phyloP scores from a whole-genome alignment of 2,888 invertebrate genomes.

The Synergus umbraculus region DNA sequence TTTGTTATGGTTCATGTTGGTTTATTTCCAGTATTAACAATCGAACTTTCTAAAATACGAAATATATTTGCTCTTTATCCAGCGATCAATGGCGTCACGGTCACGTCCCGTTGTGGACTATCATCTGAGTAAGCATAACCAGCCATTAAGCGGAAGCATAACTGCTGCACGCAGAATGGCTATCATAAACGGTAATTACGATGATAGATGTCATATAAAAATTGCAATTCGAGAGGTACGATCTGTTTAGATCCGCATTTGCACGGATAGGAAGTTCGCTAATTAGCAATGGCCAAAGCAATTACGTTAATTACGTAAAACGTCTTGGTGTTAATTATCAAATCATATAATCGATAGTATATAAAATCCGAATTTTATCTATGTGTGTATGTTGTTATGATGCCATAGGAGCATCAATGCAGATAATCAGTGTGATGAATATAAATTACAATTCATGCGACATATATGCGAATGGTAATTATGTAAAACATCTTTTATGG shows the following conservation, averaged over 20 bases:
- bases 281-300: slow-evolving; percentile 30
- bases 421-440: not conserved
- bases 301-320: slow-evolving; percentile 30
- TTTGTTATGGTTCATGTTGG: not conserved
- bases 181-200: slow-evolving; percentile 30
- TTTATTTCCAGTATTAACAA: not conserved
- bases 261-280: slow-evolving; percentile 33
- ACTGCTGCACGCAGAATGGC: slow-evolving; percentile 14
- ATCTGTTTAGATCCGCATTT: slow-evolving; percentile 22
- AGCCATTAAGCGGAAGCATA: slow-evolving; percentile 16
- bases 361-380: slow-evolving; percentile 20
- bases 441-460: too few relatives aligned
- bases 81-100: not conserved
- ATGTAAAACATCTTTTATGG: not conserved
- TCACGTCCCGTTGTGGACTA: not conserved
- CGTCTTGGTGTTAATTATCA: slow-evolving; percentile 30
- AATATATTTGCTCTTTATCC: slow-evolving; percentile 13
- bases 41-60: not conserved
- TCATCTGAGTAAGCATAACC: slow-evolving; percentile 25
- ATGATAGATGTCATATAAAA: slow-evolving; percentile 42
- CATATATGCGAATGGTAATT: not conserved
- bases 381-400: not conserved
- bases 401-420: not conserved
- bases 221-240: slow-evolving; percentile 19
- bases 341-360: slow-evolving; percentile 35